Conservation (phyloP, 2,113 vertebrate species). For the Paracyprichromis sp. region DNA sequence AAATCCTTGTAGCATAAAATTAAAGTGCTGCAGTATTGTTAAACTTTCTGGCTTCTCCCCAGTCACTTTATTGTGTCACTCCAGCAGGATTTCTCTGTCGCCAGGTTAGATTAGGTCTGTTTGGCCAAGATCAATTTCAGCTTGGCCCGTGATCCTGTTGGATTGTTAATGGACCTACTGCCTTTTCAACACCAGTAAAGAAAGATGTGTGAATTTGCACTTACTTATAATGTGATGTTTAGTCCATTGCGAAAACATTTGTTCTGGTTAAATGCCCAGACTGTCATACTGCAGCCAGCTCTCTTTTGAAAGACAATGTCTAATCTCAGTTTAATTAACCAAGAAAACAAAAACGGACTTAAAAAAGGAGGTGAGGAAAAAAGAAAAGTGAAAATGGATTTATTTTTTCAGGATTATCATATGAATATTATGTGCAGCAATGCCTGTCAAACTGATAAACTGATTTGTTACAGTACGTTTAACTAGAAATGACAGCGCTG, state of each 20-base stretch:
- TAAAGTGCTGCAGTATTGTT: background rate
- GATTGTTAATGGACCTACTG: conserved; percentile 20
- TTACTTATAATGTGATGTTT: background rate
- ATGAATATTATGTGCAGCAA: background rate
- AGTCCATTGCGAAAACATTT: background rate
- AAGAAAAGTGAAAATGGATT: background rate
- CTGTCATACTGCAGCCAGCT: background rate
- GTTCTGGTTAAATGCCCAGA: background rate
- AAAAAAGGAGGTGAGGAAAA: background rate
- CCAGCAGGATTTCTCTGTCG: background rate
- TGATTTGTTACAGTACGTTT: background rate
- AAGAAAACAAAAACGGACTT: background rate
- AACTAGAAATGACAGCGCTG: background rate
- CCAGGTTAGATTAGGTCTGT: conserved; percentile 26
- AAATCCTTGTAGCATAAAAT: background rate
- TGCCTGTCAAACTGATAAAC: background rate
- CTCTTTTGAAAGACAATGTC: background rate
- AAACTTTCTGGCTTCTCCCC: background rate
- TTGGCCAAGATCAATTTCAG: conserved; percentile 32
- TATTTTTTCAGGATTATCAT: background rate
- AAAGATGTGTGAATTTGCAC: background rate
- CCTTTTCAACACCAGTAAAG: background rate
- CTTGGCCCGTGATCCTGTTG: conserved; percentile 8
- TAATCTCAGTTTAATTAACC: background rate
- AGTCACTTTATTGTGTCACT: background rate